Percentiles rank a stretch among this genome's conserved stretches.
These are phyloP conservation scores for Cyphomyrmex costatus DNA, from an alignment of 1,140 invertebrate genomes.

Conservation along the genomic window DNA sequence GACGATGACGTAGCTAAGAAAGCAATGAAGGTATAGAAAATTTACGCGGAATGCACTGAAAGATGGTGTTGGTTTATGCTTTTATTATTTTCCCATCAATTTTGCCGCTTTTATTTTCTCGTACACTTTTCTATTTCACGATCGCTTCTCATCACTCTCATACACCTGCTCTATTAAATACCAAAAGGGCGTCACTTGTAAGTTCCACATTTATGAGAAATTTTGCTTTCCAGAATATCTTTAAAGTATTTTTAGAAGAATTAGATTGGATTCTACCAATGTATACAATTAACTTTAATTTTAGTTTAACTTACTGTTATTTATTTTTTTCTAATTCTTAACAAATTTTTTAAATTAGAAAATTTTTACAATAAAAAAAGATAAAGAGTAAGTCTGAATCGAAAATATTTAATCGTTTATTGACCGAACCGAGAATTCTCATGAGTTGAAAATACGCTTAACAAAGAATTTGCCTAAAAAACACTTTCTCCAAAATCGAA, in stretches of 20 bases:
- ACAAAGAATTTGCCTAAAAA: background rate
- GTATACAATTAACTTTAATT: no score
- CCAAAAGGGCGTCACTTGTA: background rate
- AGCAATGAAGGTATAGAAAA: slow-evolving; percentile 20
- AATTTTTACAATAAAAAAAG: no score
- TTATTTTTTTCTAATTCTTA: no score
- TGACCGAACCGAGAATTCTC: background rate
- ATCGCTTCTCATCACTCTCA: background rate
- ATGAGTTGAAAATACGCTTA: background rate
- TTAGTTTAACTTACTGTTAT: no score
- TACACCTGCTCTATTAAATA: slow-evolving; percentile 23
- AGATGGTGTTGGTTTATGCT: background rate
- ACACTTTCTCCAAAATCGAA: background rate
- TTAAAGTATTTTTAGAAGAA: slow-evolving; percentile 8
- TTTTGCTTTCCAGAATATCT: background rate
- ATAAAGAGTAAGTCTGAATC: no score
- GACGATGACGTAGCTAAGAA: background rate
- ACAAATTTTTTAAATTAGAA: no score
- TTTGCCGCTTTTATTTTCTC: slow-evolving; percentile 9
- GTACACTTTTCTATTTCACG: background rate
- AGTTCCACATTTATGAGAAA: slow-evolving; percentile 5
- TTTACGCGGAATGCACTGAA: slow-evolving; percentile 3
- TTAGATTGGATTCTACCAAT: background rate
- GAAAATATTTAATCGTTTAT: no score
- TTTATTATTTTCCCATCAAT: background rate